phyloP scores from a whole-genome alignment of 2,888 invertebrate species.

The Drosophila anomelani region DNA sequence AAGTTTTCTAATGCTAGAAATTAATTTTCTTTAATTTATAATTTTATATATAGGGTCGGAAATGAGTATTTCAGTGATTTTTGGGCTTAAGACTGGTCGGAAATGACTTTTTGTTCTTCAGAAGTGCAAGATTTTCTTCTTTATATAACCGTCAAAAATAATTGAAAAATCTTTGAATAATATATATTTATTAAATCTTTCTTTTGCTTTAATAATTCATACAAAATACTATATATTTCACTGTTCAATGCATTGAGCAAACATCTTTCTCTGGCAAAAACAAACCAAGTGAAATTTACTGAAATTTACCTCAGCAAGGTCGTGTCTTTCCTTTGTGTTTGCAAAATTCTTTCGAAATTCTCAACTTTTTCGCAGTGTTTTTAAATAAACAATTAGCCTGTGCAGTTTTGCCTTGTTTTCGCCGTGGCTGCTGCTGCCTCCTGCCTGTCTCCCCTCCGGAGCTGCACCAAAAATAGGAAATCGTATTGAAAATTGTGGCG shows the following conservation, averaged over 20 bases:
- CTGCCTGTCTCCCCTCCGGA: neutral
- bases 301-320: slow-evolving; percentile 12
- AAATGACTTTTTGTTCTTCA: no score
- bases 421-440: slow-evolving; percentile 9
- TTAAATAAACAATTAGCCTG: slow-evolving; percentile 63
- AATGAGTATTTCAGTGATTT: no score
- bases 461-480: slow-evolving; percentile 60
- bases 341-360: slow-evolving; percentile 4
- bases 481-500: slow-evolving; percentile 30
- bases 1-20: no score
- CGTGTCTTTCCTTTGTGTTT: neutral
- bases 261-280: neutral
- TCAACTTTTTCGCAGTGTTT: slow-evolving; percentile 59
- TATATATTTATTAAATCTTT: no score
- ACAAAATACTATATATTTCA: neutral
- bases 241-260: neutral
- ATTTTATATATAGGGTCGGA: no score
- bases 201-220: neutral
- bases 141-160: no score
- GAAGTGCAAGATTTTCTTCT: no score
- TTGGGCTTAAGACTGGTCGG: no score
- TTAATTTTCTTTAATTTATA: no score
- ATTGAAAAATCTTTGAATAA: no score
- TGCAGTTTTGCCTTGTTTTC: slow-evolving; percentile 47
- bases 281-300: neutral